Evolutionary conservation across 2,113 vertebrate species (phyloP), one percentile per base, ranked within the genome.

Genomic region (Numida meleagris): DNA sequence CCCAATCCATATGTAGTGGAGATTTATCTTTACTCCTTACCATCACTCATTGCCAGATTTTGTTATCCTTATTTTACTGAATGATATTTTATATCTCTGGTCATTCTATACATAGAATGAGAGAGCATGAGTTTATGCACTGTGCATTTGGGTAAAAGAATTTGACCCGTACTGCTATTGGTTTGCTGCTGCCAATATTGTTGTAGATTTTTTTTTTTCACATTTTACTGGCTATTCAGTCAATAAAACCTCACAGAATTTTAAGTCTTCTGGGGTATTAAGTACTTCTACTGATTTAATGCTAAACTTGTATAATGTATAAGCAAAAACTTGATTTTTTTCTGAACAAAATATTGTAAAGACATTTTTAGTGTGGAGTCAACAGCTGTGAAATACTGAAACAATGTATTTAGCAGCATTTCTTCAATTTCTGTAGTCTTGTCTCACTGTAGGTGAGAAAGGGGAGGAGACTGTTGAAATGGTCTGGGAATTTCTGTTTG

Each of bases 1-100:
- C 27, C 68, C n/a, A 34, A 19, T 11, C 18, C 5, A 48, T 94
- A 70, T 45, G 94, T 92, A 82, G 29, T n/a, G 73, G 78, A 58
- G 89, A 85, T 18, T 73, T 79, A 36, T n/a, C 45, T 94, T 89
- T 82, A 57, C 23, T 73, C 65, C 43, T 85, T 46, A 57, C 12
- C 58, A n/a, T 36, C 31, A 53, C 75, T n/a, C 48, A 73, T 72
- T 85, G 63, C 46, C 62, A 85, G 71, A 76, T 85, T 89, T 82
- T 87, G 23, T 93, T 75, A 58, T 87, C 18, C 15, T 82, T 16
- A n/a, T 77, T 89, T 87, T 93, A 62, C 62, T 70, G 74, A 82
- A 61, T 78, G 29, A 1, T 84, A 51, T 65, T 84, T 82, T 79
- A 46, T 89, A 82, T n/a, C 36, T 87, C 11, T 31, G 72, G 20